These are phyloP conservation scores for Atherinomorus stipes DNA, from an alignment of 2,113 vertebrate genomes.

Conservation along the genomic window DNA sequence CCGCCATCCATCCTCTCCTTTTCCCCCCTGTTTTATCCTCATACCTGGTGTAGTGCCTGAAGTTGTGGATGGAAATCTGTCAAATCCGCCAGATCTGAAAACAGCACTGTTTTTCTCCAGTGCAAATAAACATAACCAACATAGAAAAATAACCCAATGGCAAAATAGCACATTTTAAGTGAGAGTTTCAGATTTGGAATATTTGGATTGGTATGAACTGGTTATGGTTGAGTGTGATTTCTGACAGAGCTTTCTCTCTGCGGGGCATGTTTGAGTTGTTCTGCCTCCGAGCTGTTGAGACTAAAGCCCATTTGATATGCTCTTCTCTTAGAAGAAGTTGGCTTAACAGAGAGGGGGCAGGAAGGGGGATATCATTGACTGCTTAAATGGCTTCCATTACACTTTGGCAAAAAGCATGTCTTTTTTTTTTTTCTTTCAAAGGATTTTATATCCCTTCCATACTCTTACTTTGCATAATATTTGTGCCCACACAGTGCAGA, in stretches of 20 bases:
- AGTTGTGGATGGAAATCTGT: conserved; percentile 52
- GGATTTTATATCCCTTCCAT: conserved; percentile 72
- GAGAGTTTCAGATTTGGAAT: conserved; percentile 44
- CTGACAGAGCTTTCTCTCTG: conserved; percentile 71
- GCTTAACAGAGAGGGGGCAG: conserved; percentile 74
- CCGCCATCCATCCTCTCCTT: conserved; percentile 66
- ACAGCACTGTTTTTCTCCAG: conserved; percentile 26
- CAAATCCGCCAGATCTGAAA: conserved; percentile 41
- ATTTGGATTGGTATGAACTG: conserved; percentile 28
- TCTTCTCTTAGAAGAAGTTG: conserved; percentile 75
- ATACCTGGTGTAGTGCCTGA: conserved; percentile 62
- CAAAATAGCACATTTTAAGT: conserved; percentile 37
- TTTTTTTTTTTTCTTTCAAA: conserved; percentile 60
- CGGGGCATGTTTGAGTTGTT: conserved; percentile 73
- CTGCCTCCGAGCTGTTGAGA: conserved; percentile 75
- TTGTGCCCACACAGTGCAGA: conserved; percentile 65
- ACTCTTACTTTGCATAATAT: conserved; percentile 75
- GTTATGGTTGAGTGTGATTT: conserved; percentile 68
- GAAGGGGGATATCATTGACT: conserved; percentile 82
- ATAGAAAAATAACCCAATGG: conserved; percentile 1
- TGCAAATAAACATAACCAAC: conserved; percentile 18
- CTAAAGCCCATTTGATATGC: conserved; percentile 80
- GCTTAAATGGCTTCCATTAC: conserved; percentile 83
- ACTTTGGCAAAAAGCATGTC: conserved; percentile 78
- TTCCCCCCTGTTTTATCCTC: conserved; percentile 46